Base-by-base conservation (phyloP, 2,113 vertebrate species). In the Misgurnus anguillicaudatus region DNA sequence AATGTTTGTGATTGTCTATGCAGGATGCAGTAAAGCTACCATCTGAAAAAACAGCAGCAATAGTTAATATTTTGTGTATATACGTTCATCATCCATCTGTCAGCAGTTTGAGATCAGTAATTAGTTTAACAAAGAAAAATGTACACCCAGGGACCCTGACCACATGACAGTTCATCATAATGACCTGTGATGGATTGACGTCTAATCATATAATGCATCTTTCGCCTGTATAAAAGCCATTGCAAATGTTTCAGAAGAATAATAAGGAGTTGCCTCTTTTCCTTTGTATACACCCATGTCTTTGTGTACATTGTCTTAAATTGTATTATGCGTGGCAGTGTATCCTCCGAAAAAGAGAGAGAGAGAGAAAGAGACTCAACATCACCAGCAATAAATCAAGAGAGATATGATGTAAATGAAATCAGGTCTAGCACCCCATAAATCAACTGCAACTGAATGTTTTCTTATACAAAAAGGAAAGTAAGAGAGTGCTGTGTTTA, bases 371-470 rank as follows among this genome's bases (percentile, higher is more conserved):
- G 70, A 60, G 66, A 53, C 77, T 76, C 80, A 39, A 39, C 45
- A 42, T 62, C 61, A 38, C n/a, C 16, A 79, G 77, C 57, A 68
- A 79, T 80, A 82, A 84, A 86, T 84, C 69, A 81, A 84, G 76
- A 71, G 61, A 61, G 62, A 81, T 78, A 82, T 71, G 75, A 82
- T 75, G 78, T 83, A 80, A 78, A 82, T 78, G 70, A 68, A 80
- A 84, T 86, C 77, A 86, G 75, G 53, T 68, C 55, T 69, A 7
- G 6, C 42, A 74, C 16, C 11, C 73, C 73, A 81, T 84, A 84
- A 80, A 84, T 83, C 76, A 84, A 36, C 66, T 16, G 24, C n/a
- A 70, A 45, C 31, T 60, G 58, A 55, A 60, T 24, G 24, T n/a
- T 60, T 41, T n/a, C 19, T 6, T n/a, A 9, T 47, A 60, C 9